Conservation (phyloP, 2,888 invertebrate genomes). For the Abrostola triplasia region DNA sequence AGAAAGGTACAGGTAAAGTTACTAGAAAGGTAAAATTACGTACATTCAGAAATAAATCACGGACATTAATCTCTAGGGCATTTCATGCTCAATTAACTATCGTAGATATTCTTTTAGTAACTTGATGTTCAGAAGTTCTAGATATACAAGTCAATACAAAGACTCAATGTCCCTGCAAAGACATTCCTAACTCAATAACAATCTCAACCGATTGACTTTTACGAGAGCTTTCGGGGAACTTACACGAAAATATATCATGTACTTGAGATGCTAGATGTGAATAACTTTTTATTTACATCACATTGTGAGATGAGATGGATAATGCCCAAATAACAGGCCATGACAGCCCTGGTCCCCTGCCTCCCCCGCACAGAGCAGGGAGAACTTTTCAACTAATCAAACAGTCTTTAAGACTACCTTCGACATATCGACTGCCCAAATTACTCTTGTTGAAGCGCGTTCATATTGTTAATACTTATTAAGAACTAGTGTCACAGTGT, state of each 20-base stretch:
- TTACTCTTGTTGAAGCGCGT: conserved; percentile 42
- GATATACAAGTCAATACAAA: conserved; percentile 12
- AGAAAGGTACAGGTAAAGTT: too few species aligned
- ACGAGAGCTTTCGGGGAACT: conserved; percentile 17
- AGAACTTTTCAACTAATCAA: conserved; percentile 80
- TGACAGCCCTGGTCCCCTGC: conserved; percentile 29
- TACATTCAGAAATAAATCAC: too few species aligned
- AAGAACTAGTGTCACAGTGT: conserved; percentile 30
- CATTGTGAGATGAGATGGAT: conserved; percentile 39
- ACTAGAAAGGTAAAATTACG: too few species aligned
- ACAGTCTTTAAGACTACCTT: conserved; percentile 79
- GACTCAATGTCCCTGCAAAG: conserved; percentile 23
- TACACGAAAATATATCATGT: conserved; percentile 22
- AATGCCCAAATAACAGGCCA: conserved; percentile 31
- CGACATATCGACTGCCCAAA: conserved; percentile 76
- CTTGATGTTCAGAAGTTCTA: neutral
- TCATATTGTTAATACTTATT: conserved; percentile 41
- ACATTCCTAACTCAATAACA: conserved; percentile 40
- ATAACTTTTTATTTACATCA: conserved; percentile 40
- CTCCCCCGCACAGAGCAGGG: conserved; percentile 52
- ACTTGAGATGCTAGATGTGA: conserved; percentile 37
- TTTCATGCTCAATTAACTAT: too few species aligned
- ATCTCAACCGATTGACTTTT: conserved; percentile 37
- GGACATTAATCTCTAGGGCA: too few species aligned
- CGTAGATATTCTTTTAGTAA: neutral